Percentiles rank a stretch among this genome's conserved stretches.
Evolutionary conservation across 2,888 invertebrate genomes (phyloP).

Genomic region (Apodemia hepburni): DNA sequence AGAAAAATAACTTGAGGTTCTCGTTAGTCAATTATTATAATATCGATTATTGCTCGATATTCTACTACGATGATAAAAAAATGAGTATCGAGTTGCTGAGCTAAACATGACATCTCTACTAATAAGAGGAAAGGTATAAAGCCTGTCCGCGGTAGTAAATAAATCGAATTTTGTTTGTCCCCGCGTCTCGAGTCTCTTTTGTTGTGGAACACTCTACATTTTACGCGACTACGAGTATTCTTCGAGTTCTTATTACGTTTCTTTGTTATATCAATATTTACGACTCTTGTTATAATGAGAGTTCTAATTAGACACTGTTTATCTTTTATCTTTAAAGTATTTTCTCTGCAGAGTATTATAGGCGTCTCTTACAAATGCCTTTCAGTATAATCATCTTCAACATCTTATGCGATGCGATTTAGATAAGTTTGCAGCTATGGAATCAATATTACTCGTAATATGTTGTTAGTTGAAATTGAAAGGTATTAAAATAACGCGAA

Average conservation of each 20-base stretch:
- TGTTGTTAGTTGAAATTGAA: no score
- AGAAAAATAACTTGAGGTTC: no score
- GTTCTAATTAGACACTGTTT: conserved; percentile 6
- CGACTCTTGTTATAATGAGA: conserved; percentile 10
- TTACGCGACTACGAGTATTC: conserved; percentile 7
- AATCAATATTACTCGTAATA: no score
- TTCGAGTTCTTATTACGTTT: not conserved
- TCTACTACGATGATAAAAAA: not conserved
- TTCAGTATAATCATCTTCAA: no score
- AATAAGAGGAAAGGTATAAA: conserved; percentile 36
- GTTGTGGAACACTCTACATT: conserved; percentile 21
- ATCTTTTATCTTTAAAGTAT: no score
- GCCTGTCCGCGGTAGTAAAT: conserved; percentile 36
- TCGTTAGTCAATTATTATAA: no score
- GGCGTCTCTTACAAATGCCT: no score
- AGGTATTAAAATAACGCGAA: no score
- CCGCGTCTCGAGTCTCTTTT: conserved; percentile 31
- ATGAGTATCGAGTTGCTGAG: not conserved
- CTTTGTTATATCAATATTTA: conserved; percentile 7
- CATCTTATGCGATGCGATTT: no score
- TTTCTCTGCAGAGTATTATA: no score
- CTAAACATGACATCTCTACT: conserved; percentile 21
- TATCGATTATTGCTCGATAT: no score
- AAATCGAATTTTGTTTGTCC: conserved; percentile 46
- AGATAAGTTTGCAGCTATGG: no score